Conservation (phyloP, 2,113 vertebrate species). For the Psammodynastes pulverulentus region DNA sequence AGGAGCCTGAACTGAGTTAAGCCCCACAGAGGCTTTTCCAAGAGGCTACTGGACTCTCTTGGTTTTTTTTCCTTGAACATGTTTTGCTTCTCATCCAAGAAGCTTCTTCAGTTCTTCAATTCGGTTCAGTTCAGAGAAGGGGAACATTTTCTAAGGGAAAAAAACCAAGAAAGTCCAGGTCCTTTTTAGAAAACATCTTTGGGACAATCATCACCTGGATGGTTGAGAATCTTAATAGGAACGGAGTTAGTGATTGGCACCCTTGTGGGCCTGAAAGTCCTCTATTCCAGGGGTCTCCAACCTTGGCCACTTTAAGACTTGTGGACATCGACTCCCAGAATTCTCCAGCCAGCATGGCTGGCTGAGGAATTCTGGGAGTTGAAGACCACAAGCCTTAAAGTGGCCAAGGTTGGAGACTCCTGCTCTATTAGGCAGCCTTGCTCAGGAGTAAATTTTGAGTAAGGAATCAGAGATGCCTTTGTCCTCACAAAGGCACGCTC, state of each 20-base stretch:
- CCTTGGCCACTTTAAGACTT: too few species aligned
- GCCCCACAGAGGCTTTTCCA: neutral
- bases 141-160: neutral
- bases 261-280: neutral
- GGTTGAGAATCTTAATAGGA: too few species aligned
- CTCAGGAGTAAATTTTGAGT: neutral
- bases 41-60: too few species aligned
- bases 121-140: neutral
- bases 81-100: neutral
- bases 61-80: neutral
- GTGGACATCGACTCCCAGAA: too few species aligned
- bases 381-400: too few species aligned
- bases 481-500: too few species aligned
- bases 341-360: too few species aligned
- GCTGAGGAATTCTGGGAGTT: too few species aligned
- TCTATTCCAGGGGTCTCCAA: too few species aligned
- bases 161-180: neutral
- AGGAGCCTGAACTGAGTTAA: constrained; percentile 34
- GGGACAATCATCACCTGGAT: too few species aligned
- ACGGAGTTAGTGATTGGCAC: neutral
- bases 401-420: too few species aligned
- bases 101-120: neutral
- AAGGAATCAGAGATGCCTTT: neutral
- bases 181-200: neutral
- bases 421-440: neutral